Conservation (phyloP, 2,797 vertebrate genomes). For the Sebastiscus albofasciatus region DNA sequence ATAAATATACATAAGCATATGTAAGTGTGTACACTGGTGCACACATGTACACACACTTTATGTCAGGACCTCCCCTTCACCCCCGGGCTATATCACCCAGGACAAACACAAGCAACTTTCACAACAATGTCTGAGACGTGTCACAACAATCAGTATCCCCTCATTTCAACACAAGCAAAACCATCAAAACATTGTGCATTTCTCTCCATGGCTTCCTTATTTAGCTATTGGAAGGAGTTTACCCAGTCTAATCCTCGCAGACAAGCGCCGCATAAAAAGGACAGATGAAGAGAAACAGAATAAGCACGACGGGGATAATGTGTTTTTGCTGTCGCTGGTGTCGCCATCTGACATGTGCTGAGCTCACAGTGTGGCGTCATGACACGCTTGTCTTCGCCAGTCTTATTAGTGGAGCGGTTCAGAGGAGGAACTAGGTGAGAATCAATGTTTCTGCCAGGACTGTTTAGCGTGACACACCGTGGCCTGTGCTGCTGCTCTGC, state of each 20-base stretch:
- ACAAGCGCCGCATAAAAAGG: slow-evolving; percentile 30
- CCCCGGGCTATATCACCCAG: not conserved
- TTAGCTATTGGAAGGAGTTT: slow-evolving; percentile 9
- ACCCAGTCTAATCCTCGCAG: slow-evolving; percentile 37
- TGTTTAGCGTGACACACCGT: slow-evolving; percentile 66
- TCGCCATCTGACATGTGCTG: slow-evolving; percentile 47
- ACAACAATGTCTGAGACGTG: slow-evolving; percentile 18
- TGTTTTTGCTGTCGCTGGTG: slow-evolving; percentile 65
- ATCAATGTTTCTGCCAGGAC: slow-evolving; percentile 78
- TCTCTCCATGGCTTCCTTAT: not conserved
- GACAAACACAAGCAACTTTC: slow-evolving; percentile 35
- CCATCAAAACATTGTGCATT: slow-evolving; percentile 28
- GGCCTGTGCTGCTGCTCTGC: slow-evolving; percentile 42
- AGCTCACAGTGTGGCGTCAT: slow-evolving; percentile 48
- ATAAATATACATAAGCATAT: slow-evolving; percentile 17
- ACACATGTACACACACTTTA: not conserved
- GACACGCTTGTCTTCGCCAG: slow-evolving; percentile 44
- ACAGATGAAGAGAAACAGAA: slow-evolving; percentile 39
- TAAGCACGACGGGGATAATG: slow-evolving; percentile 59
- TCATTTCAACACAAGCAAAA: slow-evolving; percentile 17
- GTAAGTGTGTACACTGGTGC: not conserved
- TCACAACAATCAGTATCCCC: slow-evolving; percentile 16
- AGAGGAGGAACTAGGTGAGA: slow-evolving; percentile 65
- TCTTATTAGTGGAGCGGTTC: slow-evolving; percentile 51
- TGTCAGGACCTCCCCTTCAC: not conserved